Evolutionary conservation across 2,797 vertebrate genomes (phyloP).

Genomic region (Gymnodraco acuticeps): DNA sequence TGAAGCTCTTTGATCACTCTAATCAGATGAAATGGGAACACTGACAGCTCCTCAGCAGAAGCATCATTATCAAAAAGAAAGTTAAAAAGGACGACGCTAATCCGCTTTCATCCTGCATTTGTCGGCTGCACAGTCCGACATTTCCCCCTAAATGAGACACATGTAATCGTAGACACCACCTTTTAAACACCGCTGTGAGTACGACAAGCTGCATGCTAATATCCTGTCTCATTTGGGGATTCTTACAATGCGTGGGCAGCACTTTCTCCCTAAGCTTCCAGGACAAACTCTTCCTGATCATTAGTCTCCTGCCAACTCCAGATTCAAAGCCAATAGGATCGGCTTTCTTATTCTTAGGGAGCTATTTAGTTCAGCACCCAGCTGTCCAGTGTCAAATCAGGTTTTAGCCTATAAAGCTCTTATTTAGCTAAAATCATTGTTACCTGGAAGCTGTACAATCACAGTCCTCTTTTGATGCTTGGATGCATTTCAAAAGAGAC

Average conservation of each 20-base stretch:
- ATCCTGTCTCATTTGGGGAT: background rate
- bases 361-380: conserved; percentile 10
- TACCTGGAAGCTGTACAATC: background rate
- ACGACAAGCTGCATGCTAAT: conserved; percentile 3
- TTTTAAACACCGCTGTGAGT: conserved; percentile 12
- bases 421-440: background rate
- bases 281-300: conserved; percentile 13
- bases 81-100: background rate
- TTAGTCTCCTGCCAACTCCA: conserved; percentile 3
- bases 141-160: conserved; percentile 36
- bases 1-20: conserved; percentile 65
- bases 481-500: background rate
- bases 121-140: conserved; percentile 20
- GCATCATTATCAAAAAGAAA: conserved; percentile 34
- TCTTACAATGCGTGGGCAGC: background rate
- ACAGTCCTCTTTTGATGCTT: background rate
- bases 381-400: background rate
- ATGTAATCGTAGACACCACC: background rate
- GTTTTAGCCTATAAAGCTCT: conserved; percentile 3
- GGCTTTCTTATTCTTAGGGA: background rate
- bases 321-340: background rate
- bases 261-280: background rate
- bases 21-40: conserved; percentile 63
- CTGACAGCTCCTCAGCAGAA: conserved; percentile 48
- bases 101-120: conserved; percentile 58